These are phyloP conservation scores for Trichacis sp. DNA, from an alignment of 2,888 invertebrate genomes.

Conservation along the genomic window DNA sequence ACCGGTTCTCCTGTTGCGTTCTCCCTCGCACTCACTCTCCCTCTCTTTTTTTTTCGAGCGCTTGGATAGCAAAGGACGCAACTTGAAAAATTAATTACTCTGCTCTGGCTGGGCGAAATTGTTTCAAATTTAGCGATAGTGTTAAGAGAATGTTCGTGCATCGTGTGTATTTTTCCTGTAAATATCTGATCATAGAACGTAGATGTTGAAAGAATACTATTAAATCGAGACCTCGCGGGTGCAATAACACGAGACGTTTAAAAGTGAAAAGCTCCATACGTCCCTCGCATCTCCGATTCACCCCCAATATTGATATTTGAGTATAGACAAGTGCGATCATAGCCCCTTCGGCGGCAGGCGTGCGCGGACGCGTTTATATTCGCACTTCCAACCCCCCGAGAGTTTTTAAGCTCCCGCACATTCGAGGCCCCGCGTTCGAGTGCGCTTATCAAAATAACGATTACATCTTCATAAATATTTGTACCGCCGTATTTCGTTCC, in stretches of 20 bases:
- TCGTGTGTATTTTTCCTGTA: too few species aligned
- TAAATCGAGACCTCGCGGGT: too few species aligned
- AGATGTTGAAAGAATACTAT: not conserved
- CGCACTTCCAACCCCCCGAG: slow-evolving; percentile 57
- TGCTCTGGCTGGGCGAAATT: too few species aligned
- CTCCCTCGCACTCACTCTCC: too few species aligned
- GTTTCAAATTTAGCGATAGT: too few species aligned
- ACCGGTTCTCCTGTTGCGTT: too few species aligned
- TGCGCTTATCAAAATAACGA: slow-evolving; percentile 68
- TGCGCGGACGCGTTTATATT: slow-evolving; percentile 66
- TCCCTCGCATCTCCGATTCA: slow-evolving; percentile 31
- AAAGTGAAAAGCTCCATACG: slow-evolving; percentile 15
- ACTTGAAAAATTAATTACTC: too few species aligned
- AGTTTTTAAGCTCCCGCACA: slow-evolving; percentile 41
- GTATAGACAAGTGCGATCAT: slow-evolving; percentile 59
- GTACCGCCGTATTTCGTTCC: slow-evolving; percentile 50
- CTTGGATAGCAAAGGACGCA: too few species aligned
- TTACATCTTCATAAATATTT: slow-evolving; percentile 69
- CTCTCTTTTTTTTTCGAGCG: too few species aligned
- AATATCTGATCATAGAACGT: not conserved
- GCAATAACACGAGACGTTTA: too few species aligned
- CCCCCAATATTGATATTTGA: slow-evolving; percentile 63
- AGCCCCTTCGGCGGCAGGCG: slow-evolving; percentile 48
- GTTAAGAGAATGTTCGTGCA: too few species aligned
- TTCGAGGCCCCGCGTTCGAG: slow-evolving; percentile 54